These are phyloP conservation scores for Euthynnus affinis DNA, from an alignment of 2,797 vertebrate species.

Conservation along the genomic window DNA sequence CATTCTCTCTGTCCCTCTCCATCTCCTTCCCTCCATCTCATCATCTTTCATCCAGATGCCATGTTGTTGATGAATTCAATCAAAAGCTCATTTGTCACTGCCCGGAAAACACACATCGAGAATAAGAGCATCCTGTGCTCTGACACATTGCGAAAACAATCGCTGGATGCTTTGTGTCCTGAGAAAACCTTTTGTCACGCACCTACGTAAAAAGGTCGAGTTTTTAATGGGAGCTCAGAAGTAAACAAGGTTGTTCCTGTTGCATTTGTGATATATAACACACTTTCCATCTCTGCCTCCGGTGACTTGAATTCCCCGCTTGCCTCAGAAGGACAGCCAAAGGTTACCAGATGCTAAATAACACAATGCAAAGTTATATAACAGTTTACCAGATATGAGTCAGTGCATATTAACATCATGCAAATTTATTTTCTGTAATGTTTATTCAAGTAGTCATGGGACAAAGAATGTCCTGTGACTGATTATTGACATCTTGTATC, in stretches of 20 bases:
- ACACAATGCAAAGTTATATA: conserved; percentile 67
- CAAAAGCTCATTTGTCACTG: conserved; percentile 66
- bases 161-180: conserved; percentile 40
- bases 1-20: background rate
- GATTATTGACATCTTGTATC: conserved; percentile 29
- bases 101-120: conserved; percentile 39
- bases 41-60: conserved; percentile 73
- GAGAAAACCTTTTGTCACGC: conserved; percentile 58
- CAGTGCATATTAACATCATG: conserved; percentile 45
- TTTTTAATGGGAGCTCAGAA: conserved; percentile 45
- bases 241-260: conserved; percentile 68
- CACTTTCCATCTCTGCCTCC: conserved; percentile 67
- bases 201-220: conserved; percentile 21
- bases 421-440: conserved; percentile 2
- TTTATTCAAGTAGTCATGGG: conserved; percentile 9
- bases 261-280: conserved; percentile 69
- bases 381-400: conserved; percentile 65
- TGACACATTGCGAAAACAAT: conserved; percentile 50
- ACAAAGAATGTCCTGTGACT: conserved; percentile 8
- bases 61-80: conserved; percentile 71
- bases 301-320: conserved; percentile 67
- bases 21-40: conserved; percentile 16
- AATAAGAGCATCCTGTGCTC: conserved; percentile 45
- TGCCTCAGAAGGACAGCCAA: conserved; percentile 67
- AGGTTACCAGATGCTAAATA: conserved; percentile 79